Evolutionary conservation across 2,113 vertebrate species (phyloP).

Genomic region (Chamaetylas fuelleborni): DNA sequence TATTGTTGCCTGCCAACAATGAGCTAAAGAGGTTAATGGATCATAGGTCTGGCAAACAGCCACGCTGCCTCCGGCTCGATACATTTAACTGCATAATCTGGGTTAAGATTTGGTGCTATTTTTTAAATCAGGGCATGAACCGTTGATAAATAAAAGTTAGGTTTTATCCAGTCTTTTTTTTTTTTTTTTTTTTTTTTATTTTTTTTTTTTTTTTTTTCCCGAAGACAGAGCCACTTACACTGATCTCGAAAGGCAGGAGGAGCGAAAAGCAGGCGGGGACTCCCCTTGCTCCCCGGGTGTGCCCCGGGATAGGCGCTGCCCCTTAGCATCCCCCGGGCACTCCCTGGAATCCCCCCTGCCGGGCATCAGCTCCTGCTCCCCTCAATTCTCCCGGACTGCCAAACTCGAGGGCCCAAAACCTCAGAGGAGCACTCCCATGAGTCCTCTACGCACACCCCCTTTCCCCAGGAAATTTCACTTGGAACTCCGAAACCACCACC

Average conservation of each 20-base stretch:
- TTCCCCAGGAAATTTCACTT: background rate
- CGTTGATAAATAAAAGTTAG: slow-evolving; percentile 62
- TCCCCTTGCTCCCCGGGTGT: rapidly evolving
- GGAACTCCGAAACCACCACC: background rate
- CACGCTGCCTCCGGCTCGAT: slow-evolving; percentile 37
- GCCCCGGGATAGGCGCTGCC: rapidly evolving
- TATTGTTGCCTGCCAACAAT: slow-evolving; percentile 74
- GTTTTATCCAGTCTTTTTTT: background rate
- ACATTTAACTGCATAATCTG: slow-evolving; percentile 26
- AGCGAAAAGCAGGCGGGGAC: background rate
- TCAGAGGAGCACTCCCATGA: background rate
- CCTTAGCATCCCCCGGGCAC: background rate
- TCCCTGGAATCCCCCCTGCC: background rate
- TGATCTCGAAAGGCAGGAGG: background rate
- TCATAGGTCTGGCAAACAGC: slow-evolving; percentile 69
- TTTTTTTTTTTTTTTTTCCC: background rate
- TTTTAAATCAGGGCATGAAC: slow-evolving; percentile 2
- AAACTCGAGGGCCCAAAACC: background rate
- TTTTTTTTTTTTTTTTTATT: background rate
- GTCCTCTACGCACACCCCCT: no score
- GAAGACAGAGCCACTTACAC: background rate
- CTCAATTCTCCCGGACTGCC: background rate
- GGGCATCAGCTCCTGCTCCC: background rate
- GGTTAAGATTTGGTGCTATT: background rate
- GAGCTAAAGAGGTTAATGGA: slow-evolving; percentile 78